phyloP scores from a whole-genome alignment of 2,113 vertebrate genomes.

The Mormyrus lacerda region DNA sequence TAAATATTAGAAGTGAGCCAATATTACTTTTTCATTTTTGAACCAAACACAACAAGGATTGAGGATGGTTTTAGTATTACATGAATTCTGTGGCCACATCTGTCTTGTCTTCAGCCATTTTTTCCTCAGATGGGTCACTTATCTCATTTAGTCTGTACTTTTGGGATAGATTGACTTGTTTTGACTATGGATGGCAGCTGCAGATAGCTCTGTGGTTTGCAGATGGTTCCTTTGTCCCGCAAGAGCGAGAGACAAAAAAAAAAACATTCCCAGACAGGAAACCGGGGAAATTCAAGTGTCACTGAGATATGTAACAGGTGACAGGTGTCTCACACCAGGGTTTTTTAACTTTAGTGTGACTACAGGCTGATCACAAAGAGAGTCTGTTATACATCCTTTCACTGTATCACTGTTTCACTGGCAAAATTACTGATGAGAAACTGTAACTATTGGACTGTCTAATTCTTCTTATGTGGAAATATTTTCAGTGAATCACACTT shows the following conservation, averaged over 20 bases:
- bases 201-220: not conserved
- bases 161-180: not conserved
- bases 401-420: too few relatives aligned
- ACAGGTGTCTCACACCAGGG: not conserved
- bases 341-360: not conserved
- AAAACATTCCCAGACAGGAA: not conserved
- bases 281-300: not conserved
- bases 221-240: not conserved
- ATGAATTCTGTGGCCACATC: not conserved
- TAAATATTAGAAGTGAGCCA: not conserved
- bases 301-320: not conserved
- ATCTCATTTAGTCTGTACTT: not conserved
- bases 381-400: not conserved
- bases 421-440: not conserved
- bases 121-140: not conserved
- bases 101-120: not conserved
- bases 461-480: not conserved
- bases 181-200: not conserved
- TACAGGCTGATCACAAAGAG: not conserved
- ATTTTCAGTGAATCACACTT: conserved; percentile 20
- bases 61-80: not conserved
- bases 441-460: not conserved
- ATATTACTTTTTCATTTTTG: not conserved
- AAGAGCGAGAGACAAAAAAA: not conserved
- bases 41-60: not conserved